A percentile compares a stretch with the other conserved stretches of the same genome.
Evolutionary conservation across 2,113 vertebrate genomes (phyloP).

Genomic region (Polyodon spathula): DNA sequence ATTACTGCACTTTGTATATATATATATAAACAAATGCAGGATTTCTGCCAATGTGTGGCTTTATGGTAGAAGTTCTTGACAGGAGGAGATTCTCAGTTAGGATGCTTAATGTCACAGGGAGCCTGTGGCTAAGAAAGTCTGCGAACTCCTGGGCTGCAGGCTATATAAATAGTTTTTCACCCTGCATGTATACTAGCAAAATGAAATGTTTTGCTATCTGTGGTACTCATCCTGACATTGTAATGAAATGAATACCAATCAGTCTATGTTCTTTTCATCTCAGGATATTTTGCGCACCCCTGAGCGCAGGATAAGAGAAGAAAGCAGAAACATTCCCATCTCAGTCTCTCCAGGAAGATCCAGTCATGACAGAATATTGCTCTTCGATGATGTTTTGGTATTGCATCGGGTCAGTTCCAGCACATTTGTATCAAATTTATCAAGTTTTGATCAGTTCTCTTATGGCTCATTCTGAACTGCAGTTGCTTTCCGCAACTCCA

Average conservation of each 20-base stretch:
- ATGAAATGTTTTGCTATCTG: neutral
- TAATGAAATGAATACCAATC: neutral
- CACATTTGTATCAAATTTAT: neutral
- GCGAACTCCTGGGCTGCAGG: no score
- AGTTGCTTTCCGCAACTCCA: no score
- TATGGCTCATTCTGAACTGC: no score
- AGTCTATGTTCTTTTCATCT: neutral
- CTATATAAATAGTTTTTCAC: neutral
- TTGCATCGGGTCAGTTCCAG: conserved; percentile 48
- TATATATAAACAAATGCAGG: no score
- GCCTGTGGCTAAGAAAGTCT: no score
- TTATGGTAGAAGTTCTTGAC: no score
- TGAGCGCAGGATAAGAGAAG: conserved; percentile 46
- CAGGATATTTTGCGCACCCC: conserved; percentile 40
- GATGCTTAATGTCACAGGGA: no score
- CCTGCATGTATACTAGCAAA: neutral
- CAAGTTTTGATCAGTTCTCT: neutral
- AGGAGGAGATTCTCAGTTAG: no score
- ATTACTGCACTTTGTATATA: no score
- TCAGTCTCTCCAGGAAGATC: conserved; percentile 15
- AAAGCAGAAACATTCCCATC: conserved; percentile 42
- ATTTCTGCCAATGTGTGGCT: no score
- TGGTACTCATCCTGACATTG: no score
- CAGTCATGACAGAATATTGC: conserved; percentile 39
- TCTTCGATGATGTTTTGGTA: conserved; percentile 54